phyloP scores from a whole-genome alignment of 64 coral and sea anemone genomes.

The Exaiptasia diaphana region DNA sequence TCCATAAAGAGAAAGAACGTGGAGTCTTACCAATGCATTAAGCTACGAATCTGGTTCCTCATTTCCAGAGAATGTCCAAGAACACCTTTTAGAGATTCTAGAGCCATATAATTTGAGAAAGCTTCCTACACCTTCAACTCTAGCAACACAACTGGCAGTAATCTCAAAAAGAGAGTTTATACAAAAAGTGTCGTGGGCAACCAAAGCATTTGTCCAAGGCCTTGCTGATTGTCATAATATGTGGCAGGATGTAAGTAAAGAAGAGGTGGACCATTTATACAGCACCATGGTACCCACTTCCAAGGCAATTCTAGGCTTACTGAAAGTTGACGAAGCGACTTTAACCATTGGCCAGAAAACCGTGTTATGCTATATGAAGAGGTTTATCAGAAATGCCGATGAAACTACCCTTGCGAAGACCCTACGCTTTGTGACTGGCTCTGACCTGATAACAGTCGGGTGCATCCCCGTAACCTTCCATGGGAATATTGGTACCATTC shows the following conservation, averaged over 20 bases:
- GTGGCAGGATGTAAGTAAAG: constrained; percentile 3
- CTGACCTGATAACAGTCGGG: not conserved
- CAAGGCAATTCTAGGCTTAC: not conserved
- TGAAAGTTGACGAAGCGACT: not conserved
- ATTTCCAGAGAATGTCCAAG: constrained; percentile 1
- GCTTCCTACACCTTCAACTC: not conserved
- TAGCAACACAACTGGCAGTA: constrained; percentile 20
- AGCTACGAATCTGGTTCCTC: not conserved
- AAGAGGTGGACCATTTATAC: constrained; percentile 31
- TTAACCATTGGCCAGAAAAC: constrained; percentile 5
- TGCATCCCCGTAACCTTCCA: constrained; percentile 23
- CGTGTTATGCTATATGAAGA: constrained; percentile 32
- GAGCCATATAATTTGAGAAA: constrained; percentile 11
- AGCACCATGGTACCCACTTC: constrained; percentile 2
- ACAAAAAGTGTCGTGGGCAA: constrained; percentile 45
- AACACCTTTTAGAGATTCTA: constrained; percentile 9
- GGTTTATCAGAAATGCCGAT: constrained; percentile 2
- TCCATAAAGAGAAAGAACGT: constrained; percentile 33
- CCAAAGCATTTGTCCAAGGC: constrained; percentile 10
- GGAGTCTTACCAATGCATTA: not conserved
- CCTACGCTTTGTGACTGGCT: constrained; percentile 24
- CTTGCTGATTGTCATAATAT: constrained; percentile 42
- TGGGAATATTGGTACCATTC: not conserved
- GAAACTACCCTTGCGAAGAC: not conserved
- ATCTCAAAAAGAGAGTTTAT: constrained; percentile 51